Conservation (phyloP, 1,140 invertebrate species). For the Lepidurus couesii region DNA sequence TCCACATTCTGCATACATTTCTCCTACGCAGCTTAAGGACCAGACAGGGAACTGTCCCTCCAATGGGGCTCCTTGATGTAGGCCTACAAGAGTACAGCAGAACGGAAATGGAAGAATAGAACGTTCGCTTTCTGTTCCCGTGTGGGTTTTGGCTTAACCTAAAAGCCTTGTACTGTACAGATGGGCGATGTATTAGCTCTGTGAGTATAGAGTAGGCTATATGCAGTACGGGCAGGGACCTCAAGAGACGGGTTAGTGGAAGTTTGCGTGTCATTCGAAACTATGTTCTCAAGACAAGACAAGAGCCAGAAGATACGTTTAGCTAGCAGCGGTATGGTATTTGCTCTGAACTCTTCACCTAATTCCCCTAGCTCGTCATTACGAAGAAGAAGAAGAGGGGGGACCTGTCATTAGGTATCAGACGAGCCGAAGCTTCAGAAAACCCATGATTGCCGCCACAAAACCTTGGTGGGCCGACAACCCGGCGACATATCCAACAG, state of each 20-base stretch:
- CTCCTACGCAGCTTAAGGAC: no score
- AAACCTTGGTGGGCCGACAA: slow-evolving; percentile 16
- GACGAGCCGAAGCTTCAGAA: slow-evolving; percentile 6
- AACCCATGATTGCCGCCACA: slow-evolving; percentile 13
- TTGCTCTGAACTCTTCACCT: slow-evolving; percentile 13
- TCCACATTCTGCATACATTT: no score
- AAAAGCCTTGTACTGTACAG: no score
- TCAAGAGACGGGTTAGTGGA: neutral
- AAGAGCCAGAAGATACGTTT: neutral
- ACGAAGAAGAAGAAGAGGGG: neutral
- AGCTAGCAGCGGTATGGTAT: neutral
- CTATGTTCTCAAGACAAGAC: neutral
- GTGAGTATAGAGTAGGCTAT: no score
- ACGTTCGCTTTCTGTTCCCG: no score
- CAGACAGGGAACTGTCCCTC: no score
- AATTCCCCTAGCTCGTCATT: neutral
- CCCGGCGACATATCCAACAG: neutral
- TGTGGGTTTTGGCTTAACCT: no score
- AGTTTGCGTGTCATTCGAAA: slow-evolving; percentile 9
- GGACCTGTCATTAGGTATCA: slow-evolving; percentile 21
- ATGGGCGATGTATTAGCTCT: no score
- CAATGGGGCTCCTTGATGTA: no score
- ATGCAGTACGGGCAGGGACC: no score
- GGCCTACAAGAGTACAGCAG: no score
- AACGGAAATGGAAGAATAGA: no score